Conservation (phyloP, 2,888 invertebrate species). For the Chaetogeoica ovagalla region DNA sequence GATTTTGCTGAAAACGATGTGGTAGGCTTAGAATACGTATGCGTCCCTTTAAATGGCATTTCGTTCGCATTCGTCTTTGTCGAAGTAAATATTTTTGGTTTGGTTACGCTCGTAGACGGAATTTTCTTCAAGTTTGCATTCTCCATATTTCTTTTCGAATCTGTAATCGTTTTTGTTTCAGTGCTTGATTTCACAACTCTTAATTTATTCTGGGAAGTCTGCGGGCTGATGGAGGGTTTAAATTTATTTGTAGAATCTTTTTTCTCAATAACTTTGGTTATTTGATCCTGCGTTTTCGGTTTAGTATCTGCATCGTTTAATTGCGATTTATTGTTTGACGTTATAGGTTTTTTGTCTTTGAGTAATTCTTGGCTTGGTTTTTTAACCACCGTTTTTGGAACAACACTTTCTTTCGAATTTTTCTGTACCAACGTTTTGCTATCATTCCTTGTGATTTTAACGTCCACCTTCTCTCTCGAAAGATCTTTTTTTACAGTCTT, state of each 20-base stretch:
- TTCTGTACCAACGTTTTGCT: constrained; percentile 29
- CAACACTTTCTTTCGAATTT: constrained; percentile 32
- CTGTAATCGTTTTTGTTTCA: constrained; percentile 20
- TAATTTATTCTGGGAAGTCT: constrained; percentile 33
- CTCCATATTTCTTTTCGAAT: constrained; percentile 5
- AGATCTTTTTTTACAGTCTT: constrained; percentile 49
- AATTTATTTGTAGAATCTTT: constrained; percentile 37
- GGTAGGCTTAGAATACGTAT: neutral
- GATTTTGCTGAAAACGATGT: neutral
- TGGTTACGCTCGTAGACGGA: neutral
- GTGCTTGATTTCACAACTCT: constrained; percentile 13
- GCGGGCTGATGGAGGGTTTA: constrained; percentile 23
- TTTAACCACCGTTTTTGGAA: constrained; percentile 42
- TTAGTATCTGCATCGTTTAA: constrained; percentile 17
- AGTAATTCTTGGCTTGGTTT: constrained; percentile 35
- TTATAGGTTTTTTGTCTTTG: constrained; percentile 28
- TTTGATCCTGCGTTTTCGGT: constrained; percentile 4
- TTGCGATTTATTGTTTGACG: constrained; percentile 15
- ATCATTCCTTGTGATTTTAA: constrained; percentile 44
- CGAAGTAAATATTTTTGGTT: neutral
- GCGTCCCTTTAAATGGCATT: constrained; percentile 11
- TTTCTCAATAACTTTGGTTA: constrained; percentile 4
- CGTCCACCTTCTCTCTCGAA: constrained; percentile 41
- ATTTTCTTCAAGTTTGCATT: neutral
- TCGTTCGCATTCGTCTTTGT: neutral